Percentiles rank a stretch among this genome's conserved stretches.
Evolutionary conservation across 2,888 invertebrate species (phyloP).

Genomic region (Sarcophaga carnaria): DNA sequence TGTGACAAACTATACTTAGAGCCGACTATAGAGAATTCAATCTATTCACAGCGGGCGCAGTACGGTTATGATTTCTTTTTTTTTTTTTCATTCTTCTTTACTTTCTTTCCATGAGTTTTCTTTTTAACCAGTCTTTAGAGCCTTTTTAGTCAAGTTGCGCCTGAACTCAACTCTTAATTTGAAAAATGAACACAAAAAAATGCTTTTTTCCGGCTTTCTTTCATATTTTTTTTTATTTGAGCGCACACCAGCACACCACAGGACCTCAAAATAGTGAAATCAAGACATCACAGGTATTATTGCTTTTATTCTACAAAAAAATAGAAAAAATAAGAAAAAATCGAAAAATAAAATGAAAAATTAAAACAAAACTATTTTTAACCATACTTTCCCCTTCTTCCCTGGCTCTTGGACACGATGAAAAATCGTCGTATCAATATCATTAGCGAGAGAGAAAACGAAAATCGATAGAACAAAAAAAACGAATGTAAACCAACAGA

Average conservation of each 20-base stretch:
- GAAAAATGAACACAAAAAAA: slow-evolving; percentile 28
- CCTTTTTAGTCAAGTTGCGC: slow-evolving; percentile 48
- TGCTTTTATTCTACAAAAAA: not conserved
- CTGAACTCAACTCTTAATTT: slow-evolving; percentile 43
- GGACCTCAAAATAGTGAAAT: slow-evolving; percentile 27
- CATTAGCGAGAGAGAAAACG: not conserved
- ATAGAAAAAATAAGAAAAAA: not conserved
- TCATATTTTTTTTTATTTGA: not conserved
- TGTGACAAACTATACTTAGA: slow-evolving; percentile 61
- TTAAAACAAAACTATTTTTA: not conserved
- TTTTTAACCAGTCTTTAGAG: slow-evolving; percentile 2
- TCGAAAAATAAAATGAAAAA: not conserved
- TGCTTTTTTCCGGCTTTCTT: slow-evolving; percentile 21
- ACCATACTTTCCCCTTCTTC: not conserved
- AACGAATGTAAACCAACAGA: too few species aligned
- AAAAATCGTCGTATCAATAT: not conserved
- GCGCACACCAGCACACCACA: slow-evolving; percentile 34
- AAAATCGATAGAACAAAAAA: not conserved
- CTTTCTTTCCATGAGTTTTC: slow-evolving; percentile 25
- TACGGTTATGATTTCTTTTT: not conserved
- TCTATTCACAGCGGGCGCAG: slow-evolving; percentile 44
- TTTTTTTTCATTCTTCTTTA: slow-evolving; percentile 17
- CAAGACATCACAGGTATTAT: slow-evolving; percentile 53
- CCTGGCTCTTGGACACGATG: not conserved
- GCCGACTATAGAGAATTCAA: slow-evolving; percentile 40